Evolutionary conservation across 2,113 vertebrate genomes (phyloP).

Genomic region (Macrotis lagotis): DNA sequence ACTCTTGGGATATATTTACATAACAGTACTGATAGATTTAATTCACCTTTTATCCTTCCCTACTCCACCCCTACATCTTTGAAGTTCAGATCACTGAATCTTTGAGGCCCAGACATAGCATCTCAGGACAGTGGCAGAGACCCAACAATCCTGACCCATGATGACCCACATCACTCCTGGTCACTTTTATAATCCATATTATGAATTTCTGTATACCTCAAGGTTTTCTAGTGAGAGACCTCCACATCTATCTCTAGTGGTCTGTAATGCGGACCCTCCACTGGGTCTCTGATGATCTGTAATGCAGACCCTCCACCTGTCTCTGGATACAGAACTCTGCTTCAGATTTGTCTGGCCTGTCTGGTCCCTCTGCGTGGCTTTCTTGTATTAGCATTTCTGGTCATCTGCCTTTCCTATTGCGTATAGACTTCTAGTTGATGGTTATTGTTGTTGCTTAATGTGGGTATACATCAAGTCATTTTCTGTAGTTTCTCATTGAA

Average conservation of each 20-base stretch:
- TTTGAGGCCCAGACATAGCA: background rate
- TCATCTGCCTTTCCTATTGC: background rate
- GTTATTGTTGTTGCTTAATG: background rate
- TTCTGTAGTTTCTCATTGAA: background rate
- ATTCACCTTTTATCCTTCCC: background rate
- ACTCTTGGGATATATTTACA: background rate
- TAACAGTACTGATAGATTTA: background rate
- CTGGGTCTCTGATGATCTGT: too few species aligned
- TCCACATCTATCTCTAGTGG: too few species aligned
- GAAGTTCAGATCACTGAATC: background rate
- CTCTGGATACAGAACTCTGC: background rate
- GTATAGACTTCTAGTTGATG: background rate
- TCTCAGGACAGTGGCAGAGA: background rate
- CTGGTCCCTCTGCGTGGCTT: background rate
- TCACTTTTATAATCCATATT: background rate
- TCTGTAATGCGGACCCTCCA: too few species aligned
- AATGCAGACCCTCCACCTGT: too few species aligned
- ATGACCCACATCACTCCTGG: background rate
- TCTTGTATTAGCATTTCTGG: background rate
- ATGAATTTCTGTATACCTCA: background rate
- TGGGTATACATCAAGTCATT: background rate
- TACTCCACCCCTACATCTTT: background rate
- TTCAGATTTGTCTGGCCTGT: background rate
- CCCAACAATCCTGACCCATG: background rate
- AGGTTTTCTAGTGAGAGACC: background rate